These are phyloP conservation scores for Porites lobata DNA, from an alignment of 92 coral and sea anemone species.

Conservation along the genomic window DNA sequence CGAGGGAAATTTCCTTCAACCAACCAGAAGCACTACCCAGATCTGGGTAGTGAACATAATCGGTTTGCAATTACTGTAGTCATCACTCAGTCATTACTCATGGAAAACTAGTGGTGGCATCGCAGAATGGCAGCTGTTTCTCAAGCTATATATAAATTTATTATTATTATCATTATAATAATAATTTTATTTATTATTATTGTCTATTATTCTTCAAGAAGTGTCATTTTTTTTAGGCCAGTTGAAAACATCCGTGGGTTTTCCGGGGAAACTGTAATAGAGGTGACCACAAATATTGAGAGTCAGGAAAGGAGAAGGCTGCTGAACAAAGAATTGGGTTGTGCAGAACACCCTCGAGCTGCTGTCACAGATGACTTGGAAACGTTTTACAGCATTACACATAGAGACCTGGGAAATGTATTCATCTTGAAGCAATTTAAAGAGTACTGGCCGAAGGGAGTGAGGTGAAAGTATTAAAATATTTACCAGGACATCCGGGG, in stretches of 20 bases:
- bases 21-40: too few relatives aligned
- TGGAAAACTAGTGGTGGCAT: too few relatives aligned
- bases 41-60: too few relatives aligned
- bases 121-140: too few relatives aligned
- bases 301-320: constrained; percentile 52
- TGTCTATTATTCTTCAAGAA: neutral
- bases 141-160: neutral
- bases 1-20: too few relatives aligned
- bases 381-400: constrained; percentile 56
- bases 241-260: constrained; percentile 52
- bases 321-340: constrained; percentile 24
- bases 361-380: constrained; percentile 64
- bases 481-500: too few relatives aligned
- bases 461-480: constrained; percentile 22
- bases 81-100: too few relatives aligned
- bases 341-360: constrained; percentile 54
- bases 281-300: constrained; percentile 57
- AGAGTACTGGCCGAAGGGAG: constrained; percentile 64
- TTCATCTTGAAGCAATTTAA: constrained; percentile 68
- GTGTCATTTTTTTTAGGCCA: constrained; percentile 20
- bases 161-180: too few relatives aligned
- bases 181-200: too few relatives aligned
- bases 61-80: too few relatives aligned
- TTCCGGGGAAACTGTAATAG: constrained; percentile 64
- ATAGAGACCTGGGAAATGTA: constrained; percentile 62